Evolutionary conservation across 1,140 invertebrate genomes (phyloP).

Genomic region (Diabrotica virgifera): DNA sequence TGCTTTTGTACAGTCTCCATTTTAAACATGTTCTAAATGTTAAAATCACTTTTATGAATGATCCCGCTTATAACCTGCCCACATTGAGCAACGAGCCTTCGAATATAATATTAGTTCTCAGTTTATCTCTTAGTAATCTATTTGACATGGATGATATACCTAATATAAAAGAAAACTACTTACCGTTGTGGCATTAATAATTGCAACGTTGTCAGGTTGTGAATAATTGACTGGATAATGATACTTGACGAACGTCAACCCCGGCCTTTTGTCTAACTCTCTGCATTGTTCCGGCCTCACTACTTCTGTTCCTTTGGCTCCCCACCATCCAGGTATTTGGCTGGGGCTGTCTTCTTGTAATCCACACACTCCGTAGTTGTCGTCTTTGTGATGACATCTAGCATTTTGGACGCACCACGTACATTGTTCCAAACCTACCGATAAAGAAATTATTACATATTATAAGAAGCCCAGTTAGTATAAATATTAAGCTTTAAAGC

Average conservation of each 20-base stretch:
- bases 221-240: constrained; percentile 79
- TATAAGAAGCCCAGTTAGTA: no score
- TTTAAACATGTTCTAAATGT: no score
- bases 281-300: constrained; percentile 74
- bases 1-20: no score
- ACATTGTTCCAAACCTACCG: constrained; percentile 66
- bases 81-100: no score
- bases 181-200: constrained; percentile 77
- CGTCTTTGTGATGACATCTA: constrained; percentile 81
- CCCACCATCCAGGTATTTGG: constrained; percentile 86
- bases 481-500: no score
- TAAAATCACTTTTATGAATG: no score
- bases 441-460: background rate
- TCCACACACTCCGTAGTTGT: constrained; percentile 80
- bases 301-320: constrained; percentile 75
- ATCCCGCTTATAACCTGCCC: no score
- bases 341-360: constrained; percentile 70
- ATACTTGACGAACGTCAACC: constrained; percentile 85
- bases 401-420: constrained; percentile 93
- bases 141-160: no score
- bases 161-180: constrained; percentile 18
- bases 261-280: constrained; percentile 75
- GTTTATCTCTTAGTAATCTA: no score
- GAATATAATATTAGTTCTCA: no score
- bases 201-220: constrained; percentile 80